Conservation (phyloP, 2,888 invertebrate species). For the Meliscaeva auricollis region DNA sequence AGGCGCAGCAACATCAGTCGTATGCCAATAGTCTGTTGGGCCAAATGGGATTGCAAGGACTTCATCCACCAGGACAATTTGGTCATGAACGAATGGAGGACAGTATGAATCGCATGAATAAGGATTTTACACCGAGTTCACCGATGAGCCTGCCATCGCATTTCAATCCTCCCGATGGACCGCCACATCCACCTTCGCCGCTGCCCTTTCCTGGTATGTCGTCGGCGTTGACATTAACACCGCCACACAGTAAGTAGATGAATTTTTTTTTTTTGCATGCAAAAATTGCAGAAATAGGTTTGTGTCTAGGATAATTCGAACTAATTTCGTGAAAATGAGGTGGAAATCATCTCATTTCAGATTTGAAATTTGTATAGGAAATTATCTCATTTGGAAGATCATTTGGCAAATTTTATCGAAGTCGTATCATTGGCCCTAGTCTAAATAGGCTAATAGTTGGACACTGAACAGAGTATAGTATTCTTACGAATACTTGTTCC, state of each 20-base stretch:
- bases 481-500: no score
- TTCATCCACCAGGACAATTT: slow-evolving; percentile 79
- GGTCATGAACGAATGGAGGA: slow-evolving; percentile 83
- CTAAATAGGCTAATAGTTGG: no score
- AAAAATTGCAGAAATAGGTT: no score
- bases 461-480: no score
- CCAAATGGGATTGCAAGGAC: slow-evolving; percentile 81
- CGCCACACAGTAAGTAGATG: slow-evolving; percentile 91
- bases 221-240: slow-evolving; percentile 91
- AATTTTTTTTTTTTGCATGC: background rate
- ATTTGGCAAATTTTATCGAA: no score
- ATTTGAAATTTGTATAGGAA: no score
- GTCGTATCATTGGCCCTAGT: no score
- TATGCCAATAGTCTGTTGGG: slow-evolving; percentile 82
- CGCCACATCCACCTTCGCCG: slow-evolving; percentile 86
- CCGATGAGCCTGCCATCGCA: slow-evolving; percentile 84
- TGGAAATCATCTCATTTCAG: no score
- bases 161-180: slow-evolving; percentile 84
- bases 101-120: slow-evolving; percentile 83
- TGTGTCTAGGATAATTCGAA: no score
- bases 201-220: slow-evolving; percentile 90
- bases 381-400: no score
- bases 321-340: no score
- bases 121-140: slow-evolving; percentile 83
- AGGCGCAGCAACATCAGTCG: slow-evolving; percentile 80